A percentile compares a stretch with the other conserved stretches of the same genome.
Conservation (phyloP, 2,113 vertebrate species). For the Meriones unguiculatus region DNA sequence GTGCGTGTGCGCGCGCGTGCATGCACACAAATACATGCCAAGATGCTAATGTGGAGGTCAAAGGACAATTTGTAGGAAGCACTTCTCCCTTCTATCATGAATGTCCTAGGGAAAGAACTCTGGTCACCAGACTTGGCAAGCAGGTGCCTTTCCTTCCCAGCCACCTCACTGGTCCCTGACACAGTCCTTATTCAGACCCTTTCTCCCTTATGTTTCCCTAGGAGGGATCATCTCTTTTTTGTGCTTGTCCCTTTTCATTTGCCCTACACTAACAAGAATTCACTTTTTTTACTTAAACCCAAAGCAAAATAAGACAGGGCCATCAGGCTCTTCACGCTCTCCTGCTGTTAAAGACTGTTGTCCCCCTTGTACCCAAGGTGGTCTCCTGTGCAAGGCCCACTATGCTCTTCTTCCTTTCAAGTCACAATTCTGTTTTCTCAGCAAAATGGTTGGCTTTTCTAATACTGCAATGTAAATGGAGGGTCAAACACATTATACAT, state of each 20-base stretch:
- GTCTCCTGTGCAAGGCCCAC: background rate
- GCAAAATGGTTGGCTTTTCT: slow-evolving; percentile 51
- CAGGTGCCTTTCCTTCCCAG: background rate
- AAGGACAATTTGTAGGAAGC: background rate
- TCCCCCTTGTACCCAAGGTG: background rate
- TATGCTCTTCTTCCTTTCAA: background rate
- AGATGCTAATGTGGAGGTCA: background rate
- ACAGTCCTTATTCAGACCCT: background rate
- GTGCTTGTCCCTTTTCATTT: background rate
- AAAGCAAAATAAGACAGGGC: background rate
- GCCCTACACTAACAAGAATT: background rate
- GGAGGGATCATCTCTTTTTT: background rate
- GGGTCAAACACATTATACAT: background rate
- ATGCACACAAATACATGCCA: background rate
- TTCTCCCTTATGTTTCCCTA: background rate
- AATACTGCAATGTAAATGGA: background rate
- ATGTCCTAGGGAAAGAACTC: background rate
- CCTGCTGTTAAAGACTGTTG: background rate
- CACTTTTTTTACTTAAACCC: slow-evolving; percentile 41
- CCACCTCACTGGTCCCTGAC: background rate
- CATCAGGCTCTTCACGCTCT: background rate
- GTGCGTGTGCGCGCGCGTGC: fast-evolving
- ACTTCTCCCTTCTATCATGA: background rate
- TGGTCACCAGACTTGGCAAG: background rate
- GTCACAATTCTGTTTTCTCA: background rate